Evolutionary conservation across 1,140 invertebrate species (phyloP), one percentile per base, ranked within the genome.

Genomic region (Drosophila sturtevanti): DNA sequence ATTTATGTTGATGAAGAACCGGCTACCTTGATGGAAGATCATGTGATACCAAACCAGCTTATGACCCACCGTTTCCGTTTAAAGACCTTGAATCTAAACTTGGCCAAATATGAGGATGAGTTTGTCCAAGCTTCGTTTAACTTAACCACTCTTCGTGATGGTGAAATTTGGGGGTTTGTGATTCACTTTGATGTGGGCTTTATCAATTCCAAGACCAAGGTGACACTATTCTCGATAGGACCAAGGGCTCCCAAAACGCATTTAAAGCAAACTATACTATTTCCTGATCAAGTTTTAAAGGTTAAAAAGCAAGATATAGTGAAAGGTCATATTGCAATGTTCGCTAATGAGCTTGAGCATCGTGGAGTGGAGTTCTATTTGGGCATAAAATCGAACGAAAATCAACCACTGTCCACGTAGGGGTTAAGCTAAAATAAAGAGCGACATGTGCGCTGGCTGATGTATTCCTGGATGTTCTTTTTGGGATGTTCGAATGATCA

Each of bases 391-490:
- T n/a, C 4, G 18, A 16, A 7, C 11, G 9, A 35, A 0, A 7
- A 16, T 60, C 14, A 51, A 51, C 16, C 14, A 35, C 34, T 44
- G 18, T 3, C 10, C 21, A 27, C 48, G 34, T 51, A 14, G 37
- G 22, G 12, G 44, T 37, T 77, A 44, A 41, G 14, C 37, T 63
- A 56, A 79, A 77, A 76, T 80, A 84, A 84, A 22, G 35, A 48
- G 18, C 16, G 16, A 48, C 41, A 48, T 48, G 41, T 48, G 16
- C n/a, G 16, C 9, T 0, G 54, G 51, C 41, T 70, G 81, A 85
- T 86, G 77, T 85, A 86, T 86, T 85, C 81, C 77, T 85, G 81
- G 69, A 74, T 81, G 68, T 63, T 61, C 72, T 63, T 72, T 56
- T 56, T 61, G 62, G 67, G 44, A 37, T 48, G 41, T 44, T 44